A percentile compares a stretch with the other conserved stretches of the same genome.
Evolutionary conservation across 1,140 invertebrate species (phyloP).

Genomic region (Sinonovacula constricta): DNA sequence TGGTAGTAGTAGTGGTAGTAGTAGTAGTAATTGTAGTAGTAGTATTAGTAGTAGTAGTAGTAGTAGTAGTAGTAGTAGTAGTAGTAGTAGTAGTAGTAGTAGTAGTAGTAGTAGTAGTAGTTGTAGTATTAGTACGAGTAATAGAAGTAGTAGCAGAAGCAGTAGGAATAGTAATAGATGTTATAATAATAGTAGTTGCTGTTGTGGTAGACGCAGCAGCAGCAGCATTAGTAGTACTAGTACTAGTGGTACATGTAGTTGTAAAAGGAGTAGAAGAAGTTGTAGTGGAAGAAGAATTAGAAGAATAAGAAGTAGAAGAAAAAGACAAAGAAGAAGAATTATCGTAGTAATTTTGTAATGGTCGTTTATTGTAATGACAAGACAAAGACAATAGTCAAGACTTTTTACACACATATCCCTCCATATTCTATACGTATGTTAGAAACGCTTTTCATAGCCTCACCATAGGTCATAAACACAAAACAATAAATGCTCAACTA

Average conservation of each 20-base stretch:
- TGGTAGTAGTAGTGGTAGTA: constrained; percentile 4
- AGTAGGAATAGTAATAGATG: not conserved
- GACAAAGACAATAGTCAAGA: too few relatives aligned
- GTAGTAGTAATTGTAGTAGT: too few relatives aligned
- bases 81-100: not conserved
- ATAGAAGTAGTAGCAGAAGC: not conserved
- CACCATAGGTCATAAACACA: too few relatives aligned
- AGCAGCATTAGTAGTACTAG: not conserved
- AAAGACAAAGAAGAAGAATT: not conserved
- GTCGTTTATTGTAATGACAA: too few relatives aligned
- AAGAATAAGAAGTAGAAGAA: not conserved
- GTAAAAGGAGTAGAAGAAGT: not conserved
- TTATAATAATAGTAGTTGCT: not conserved
- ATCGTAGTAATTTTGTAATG: too few relatives aligned
- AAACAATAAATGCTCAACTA: too few relatives aligned
- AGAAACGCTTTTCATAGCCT: too few relatives aligned
- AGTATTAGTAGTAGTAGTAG: too few relatives aligned
- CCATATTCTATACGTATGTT: too few relatives aligned
- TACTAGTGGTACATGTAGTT: not conserved
- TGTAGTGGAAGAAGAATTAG: not conserved
- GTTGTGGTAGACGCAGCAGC: not conserved
- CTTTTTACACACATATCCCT: too few relatives aligned
- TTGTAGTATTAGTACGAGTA: not conserved
- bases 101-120: constrained; percentile 4
- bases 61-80: constrained; percentile 1